Percentiles rank a stretch among this genome's conserved stretches.
These are phyloP conservation scores for Heliconius cydno DNA, from an alignment of 2,888 invertebrate genomes.

Conservation along the genomic window DNA sequence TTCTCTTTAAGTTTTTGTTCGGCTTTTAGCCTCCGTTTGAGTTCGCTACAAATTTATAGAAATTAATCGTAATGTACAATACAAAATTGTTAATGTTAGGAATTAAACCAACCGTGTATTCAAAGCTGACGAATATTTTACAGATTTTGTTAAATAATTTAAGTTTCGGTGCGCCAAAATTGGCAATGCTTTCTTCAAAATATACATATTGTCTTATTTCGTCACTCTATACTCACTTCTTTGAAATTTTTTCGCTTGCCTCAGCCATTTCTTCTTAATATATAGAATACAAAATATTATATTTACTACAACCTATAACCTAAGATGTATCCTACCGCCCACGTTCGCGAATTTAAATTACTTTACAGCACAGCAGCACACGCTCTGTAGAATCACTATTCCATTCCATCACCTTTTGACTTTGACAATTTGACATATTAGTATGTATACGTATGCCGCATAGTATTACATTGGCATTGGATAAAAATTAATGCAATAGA, in stretches of 20 bases:
- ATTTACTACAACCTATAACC: conserved; percentile 16
- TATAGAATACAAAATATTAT: background rate
- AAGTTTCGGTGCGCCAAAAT: conserved; percentile 55
- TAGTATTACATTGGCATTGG: background rate
- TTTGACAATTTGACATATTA: conserved; percentile 4
- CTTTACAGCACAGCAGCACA: background rate
- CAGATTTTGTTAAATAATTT: conserved; percentile 56
- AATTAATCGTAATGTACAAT: conserved; percentile 15
- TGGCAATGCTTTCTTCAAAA: conserved; percentile 57
- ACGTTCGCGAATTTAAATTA: conserved; percentile 5
- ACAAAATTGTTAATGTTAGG: conserved; percentile 27
- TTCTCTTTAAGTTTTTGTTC: conserved; percentile 97
- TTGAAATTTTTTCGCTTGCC: conserved; percentile 84
- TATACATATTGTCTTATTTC: conserved; percentile 59
- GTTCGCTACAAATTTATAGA: conserved; percentile 86
- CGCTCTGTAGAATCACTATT: background rate
- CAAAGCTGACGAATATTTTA: conserved; percentile 62
- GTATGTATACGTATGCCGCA: too few relatives aligned
- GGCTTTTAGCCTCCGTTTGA: conserved; percentile 95
- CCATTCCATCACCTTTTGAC: background rate
- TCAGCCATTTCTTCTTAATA: conserved; percentile 80
- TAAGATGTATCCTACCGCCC: background rate
- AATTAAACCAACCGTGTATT: conserved; percentile 73
- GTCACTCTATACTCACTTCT: conserved; percentile 85
- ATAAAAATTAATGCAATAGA: background rate